Evolutionary conservation across 2,888 invertebrate genomes (phyloP).

Genomic region (Agrypnus murinus): DNA sequence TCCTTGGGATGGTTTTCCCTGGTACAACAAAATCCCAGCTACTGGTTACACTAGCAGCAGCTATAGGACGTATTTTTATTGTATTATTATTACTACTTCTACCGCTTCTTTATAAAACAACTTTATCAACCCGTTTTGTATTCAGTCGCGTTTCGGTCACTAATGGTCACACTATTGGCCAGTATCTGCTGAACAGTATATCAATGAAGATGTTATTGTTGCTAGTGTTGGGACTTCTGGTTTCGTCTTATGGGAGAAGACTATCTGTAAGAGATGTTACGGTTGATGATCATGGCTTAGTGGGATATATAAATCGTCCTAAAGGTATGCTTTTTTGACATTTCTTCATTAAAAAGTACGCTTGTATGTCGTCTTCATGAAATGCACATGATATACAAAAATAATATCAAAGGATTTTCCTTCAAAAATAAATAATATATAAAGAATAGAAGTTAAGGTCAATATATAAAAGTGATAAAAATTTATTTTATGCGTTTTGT

Average conservation of each 20-base stretch:
- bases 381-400: too few relatives aligned
- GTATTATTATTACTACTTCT: not conserved
- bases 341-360: not conserved
- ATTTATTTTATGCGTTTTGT: too few relatives aligned
- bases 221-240: not conserved
- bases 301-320: not conserved
- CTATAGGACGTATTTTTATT: constrained; percentile 11
- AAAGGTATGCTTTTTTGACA: constrained; percentile 1
- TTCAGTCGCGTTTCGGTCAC: not conserved
- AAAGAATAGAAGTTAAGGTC: too few relatives aligned
- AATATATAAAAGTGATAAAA: too few relatives aligned
- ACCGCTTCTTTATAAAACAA: not conserved
- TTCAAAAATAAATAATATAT: too few relatives aligned
- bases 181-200: constrained; percentile 1
- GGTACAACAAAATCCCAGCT: constrained; percentile 25
- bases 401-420: too few relatives aligned
- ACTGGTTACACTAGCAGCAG: too few relatives aligned
- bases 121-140: constrained; percentile 1
- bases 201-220: constrained; percentile 10
- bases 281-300: not conserved
- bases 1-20: constrained; percentile 34
- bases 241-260: not conserved
- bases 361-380: not conserved
- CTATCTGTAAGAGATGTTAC: constrained; percentile 10
- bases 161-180: too few relatives aligned